These are phyloP conservation scores for Peromyscus eremicus DNA, from an alignment of 2,797 vertebrate species.

Conservation along the genomic window DNA sequence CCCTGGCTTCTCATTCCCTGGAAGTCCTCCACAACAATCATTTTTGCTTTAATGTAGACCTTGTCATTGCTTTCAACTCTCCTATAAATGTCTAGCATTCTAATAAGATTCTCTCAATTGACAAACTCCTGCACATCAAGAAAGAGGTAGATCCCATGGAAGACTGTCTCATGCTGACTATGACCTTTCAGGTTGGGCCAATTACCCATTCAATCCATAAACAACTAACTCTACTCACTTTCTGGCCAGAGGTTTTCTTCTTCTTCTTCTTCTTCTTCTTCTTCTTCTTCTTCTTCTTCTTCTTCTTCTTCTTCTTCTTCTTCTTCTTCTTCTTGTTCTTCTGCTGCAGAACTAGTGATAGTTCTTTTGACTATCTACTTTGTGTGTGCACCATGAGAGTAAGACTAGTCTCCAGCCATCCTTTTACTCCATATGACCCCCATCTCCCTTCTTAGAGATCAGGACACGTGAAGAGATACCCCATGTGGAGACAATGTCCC, in stretches of 20 bases:
- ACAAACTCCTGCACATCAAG: not conserved
- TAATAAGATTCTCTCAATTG: constrained; percentile 2
- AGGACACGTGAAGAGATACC: not conserved
- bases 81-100: not conserved
- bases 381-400: not conserved
- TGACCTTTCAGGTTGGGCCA: not conserved
- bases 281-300: not conserved
- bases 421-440: not conserved
- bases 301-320: not conserved
- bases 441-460: not conserved
- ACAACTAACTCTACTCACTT: not conserved
- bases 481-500: not conserved
- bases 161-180: not conserved
- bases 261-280: not conserved
- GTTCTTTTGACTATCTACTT: not conserved
- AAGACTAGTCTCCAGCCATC: not conserved
- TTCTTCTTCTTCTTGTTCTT: constrained; percentile 1
- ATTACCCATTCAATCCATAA: not conserved
- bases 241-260: not conserved
- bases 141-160: not conserved
- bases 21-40: not conserved
- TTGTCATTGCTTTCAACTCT: not conserved
- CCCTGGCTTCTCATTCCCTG: not conserved
- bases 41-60: not conserved
- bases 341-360: not conserved